These are phyloP conservation scores for Portunus trituberculatus DNA, from an alignment of 1,140 invertebrate species.

Conservation along the genomic window DNA sequence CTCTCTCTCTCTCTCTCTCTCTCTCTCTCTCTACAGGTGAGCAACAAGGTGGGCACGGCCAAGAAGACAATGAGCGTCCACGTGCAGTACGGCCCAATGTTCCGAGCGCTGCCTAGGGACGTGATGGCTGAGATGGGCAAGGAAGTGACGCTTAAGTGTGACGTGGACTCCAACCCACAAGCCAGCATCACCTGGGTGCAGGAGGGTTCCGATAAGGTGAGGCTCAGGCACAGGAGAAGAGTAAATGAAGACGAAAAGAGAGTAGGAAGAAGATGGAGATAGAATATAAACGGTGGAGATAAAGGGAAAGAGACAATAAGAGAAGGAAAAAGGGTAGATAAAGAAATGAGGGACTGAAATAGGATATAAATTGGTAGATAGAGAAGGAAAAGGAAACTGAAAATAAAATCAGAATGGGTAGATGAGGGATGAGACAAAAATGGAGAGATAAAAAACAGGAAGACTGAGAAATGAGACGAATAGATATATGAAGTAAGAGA, in stretches of 20 bases:
- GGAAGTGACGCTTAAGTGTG: constrained; percentile 72
- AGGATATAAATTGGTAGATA: background rate
- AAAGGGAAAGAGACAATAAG: background rate
- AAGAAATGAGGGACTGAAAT: background rate
- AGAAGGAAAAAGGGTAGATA: background rate
- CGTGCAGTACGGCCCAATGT: constrained; percentile 73
- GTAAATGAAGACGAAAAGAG: background rate
- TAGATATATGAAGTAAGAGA: background rate
- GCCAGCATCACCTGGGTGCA: constrained; percentile 72
- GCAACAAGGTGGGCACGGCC: constrained; percentile 74
- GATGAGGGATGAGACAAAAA: background rate
- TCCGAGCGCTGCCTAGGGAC: constrained; percentile 67
- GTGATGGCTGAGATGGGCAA: constrained; percentile 70
- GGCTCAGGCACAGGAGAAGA: background rate
- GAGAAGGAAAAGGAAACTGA: background rate
- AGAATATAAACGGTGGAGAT: background rate
- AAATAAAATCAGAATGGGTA: background rate
- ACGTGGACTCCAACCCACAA: constrained; percentile 70
- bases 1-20: background rate
- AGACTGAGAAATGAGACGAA: too few relatives aligned
- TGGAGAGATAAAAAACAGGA: too few relatives aligned
- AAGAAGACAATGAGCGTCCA: constrained; percentile 74
- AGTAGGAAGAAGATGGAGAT: background rate
- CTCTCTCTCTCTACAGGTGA: constrained; percentile 15
- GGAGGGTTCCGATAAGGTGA: constrained; percentile 71